Percentiles rank a stretch among this genome's conserved stretches.
Evolutionary conservation across 92 coral and sea anemone genomes (phyloP).

Genomic region (Heteractis magnifica): DNA sequence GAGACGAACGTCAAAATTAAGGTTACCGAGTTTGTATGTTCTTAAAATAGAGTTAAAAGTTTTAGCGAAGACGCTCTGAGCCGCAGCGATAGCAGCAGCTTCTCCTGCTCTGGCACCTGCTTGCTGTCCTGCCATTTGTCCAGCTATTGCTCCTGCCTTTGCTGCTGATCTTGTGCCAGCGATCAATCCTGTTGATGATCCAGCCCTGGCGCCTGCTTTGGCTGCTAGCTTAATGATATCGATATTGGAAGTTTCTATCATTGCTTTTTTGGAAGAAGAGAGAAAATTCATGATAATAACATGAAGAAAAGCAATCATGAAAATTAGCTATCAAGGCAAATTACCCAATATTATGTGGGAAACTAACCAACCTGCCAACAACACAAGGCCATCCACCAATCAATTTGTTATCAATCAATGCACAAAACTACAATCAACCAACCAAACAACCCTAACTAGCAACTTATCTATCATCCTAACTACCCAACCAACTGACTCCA

Average conservation of each 20-base stretch:
- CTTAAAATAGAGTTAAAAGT: slow-evolving; percentile 7
- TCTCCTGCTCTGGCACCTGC: slow-evolving; percentile 26
- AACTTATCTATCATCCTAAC: too few relatives aligned
- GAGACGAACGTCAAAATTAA: slow-evolving; percentile 11
- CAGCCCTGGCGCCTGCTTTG: slow-evolving; percentile 60
- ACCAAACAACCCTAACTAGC: too few relatives aligned
- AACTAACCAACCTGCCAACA: too few relatives aligned
- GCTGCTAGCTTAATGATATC: slow-evolving; percentile 35
- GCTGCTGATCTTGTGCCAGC: slow-evolving; percentile 68
- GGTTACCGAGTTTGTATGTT: background rate
- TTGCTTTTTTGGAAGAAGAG: background rate
- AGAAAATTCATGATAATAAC: background rate
- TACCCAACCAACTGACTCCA: too few relatives aligned
- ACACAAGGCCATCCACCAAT: too few relatives aligned
- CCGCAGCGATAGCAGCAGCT: slow-evolving; percentile 22
- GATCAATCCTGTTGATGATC: slow-evolving; percentile 37
- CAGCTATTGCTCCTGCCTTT: slow-evolving; percentile 38
- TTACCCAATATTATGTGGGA: too few relatives aligned
- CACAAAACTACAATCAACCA: too few relatives aligned
- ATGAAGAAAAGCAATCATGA: background rate
- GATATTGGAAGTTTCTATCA: background rate
- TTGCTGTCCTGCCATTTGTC: slow-evolving; percentile 17
- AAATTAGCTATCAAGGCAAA: too few relatives aligned
- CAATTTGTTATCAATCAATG: too few relatives aligned
- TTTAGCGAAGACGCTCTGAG: slow-evolving; percentile 26